Percentiles rank a stretch among this genome's conserved stretches.
Conservation (phyloP, 1,140 invertebrate species). For the Diachasmimorpha longicaudata region DNA sequence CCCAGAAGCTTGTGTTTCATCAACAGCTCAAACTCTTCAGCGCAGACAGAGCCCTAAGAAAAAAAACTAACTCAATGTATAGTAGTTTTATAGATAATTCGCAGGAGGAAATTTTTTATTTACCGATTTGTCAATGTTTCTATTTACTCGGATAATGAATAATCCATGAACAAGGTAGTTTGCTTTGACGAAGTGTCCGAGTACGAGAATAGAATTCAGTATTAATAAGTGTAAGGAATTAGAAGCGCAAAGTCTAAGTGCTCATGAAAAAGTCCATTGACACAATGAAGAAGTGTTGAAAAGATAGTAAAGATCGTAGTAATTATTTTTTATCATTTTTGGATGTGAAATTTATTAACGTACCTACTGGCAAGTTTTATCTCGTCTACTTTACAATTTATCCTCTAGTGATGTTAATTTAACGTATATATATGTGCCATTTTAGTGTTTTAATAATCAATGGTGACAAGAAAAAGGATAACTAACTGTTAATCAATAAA, state of each 20-base stretch:
- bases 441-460: background rate
- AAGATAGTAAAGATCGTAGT: background rate
- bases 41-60: background rate
- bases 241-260: background rate
- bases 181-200: background rate
- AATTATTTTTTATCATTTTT: constrained; percentile 2
- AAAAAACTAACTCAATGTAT: constrained; percentile 1
- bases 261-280: background rate
- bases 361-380: background rate
- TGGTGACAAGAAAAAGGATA: background rate
- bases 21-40: background rate
- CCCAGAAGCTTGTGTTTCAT: background rate
- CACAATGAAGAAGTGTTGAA: background rate
- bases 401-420: background rate
- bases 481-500: background rate
- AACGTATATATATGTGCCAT: background rate
- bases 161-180: background rate
- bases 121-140: background rate
- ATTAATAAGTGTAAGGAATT: background rate
- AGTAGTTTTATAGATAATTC: constrained; percentile 6
- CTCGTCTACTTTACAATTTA: background rate
- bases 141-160: background rate
- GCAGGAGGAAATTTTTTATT: background rate
- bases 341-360: background rate
- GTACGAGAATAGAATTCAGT: background rate